These are phyloP conservation scores for Stratiolaelaps scimitus DNA, from an alignment of 1,140 invertebrate species.

Conservation along the genomic window DNA sequence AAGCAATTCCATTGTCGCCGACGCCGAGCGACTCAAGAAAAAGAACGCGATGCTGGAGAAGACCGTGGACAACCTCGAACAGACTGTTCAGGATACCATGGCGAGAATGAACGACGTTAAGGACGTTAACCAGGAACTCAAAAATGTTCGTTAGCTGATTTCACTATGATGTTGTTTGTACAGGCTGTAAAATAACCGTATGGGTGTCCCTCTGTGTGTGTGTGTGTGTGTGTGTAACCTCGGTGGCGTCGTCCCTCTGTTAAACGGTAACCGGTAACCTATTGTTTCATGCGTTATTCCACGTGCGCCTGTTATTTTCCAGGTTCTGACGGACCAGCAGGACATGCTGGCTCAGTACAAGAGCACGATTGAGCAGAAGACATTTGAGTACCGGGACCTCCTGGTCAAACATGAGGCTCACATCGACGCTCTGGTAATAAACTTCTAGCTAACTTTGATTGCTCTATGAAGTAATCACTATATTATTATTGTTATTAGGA, in stretches of 20 bases:
- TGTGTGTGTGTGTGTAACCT: background rate
- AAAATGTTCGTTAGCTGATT: background rate
- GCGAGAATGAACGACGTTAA: conserved; percentile 23
- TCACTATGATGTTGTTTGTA: background rate
- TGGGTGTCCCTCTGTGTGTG: no score
- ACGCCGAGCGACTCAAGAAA: background rate
- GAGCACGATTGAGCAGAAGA: conserved; percentile 27
- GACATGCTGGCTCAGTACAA: conserved; percentile 29
- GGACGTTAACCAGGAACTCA: conserved; percentile 28
- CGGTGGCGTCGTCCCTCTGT: background rate
- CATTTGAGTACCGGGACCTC: conserved; percentile 24
- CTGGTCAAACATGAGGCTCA: conserved; percentile 22
- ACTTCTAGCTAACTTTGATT: no score
- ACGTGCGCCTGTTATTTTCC: background rate
- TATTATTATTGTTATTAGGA: no score
- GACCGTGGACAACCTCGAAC: conserved; percentile 18
- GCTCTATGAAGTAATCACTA: no score
- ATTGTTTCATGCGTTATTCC: background rate
- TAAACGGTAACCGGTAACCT: background rate
- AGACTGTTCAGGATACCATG: conserved; percentile 24
- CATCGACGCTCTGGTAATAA: conserved; percentile 25
- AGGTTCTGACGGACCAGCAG: conserved; percentile 24
- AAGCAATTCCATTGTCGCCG: background rate
- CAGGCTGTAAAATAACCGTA: no score
- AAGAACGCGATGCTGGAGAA: conserved; percentile 18